Conservation (phyloP, 2,888 invertebrate species). For the Zele albiditarsus region DNA sequence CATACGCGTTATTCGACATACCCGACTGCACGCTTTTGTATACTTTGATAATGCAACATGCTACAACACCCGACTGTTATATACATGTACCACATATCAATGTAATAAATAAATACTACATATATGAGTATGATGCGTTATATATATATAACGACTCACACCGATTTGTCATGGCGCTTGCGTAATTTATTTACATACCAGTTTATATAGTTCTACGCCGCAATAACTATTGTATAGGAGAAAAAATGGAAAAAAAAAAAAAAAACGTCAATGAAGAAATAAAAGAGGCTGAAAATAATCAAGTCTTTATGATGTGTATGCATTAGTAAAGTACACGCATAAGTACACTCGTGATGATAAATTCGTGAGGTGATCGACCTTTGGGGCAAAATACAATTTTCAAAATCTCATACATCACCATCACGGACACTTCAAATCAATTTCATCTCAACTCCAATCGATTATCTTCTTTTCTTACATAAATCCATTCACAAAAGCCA, state of each 20-base stretch:
- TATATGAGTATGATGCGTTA: constrained; percentile 30
- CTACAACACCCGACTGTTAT: constrained; percentile 24
- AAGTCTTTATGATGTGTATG: constrained; percentile 5
- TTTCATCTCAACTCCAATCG: background rate
- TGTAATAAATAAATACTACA: background rate
- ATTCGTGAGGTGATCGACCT: constrained; percentile 30
- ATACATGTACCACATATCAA: background rate
- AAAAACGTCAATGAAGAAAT: background rate
- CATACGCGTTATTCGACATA: constrained; percentile 49
- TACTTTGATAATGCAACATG: constrained; percentile 47
- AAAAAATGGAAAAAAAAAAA: background rate
- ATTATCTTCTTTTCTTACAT: background rate
- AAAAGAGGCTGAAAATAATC: background rate
- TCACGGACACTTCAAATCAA: background rate
- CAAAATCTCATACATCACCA: background rate
- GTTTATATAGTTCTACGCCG: constrained; percentile 26
- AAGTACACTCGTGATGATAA: background rate
- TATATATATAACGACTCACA: constrained; percentile 29
- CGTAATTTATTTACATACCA: constrained; percentile 53
- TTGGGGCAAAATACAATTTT: background rate
- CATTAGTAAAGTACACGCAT: constrained; percentile 1
- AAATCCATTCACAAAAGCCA: constrained; percentile 18
- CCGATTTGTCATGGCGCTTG: constrained; percentile 57
- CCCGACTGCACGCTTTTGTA: constrained; percentile 51
- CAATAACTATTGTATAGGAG: constrained; percentile 17